A percentile compares a stretch with the other conserved stretches of the same genome.
phyloP scores from a whole-genome alignment of 1,140 invertebrate genomes.

The Drosophila biarmipes region DNA sequence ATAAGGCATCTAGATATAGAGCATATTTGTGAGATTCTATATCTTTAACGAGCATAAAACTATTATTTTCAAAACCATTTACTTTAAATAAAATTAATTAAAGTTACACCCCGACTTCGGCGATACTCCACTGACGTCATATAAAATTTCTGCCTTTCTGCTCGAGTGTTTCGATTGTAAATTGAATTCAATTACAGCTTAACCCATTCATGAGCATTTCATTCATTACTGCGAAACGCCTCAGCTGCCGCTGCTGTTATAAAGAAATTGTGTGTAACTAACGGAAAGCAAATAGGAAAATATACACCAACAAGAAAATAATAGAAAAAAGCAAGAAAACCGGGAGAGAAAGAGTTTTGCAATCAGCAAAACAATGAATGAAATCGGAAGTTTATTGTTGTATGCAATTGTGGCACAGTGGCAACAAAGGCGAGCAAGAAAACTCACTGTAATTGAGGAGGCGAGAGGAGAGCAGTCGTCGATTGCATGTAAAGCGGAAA shows the following conservation, averaged over 20 bases:
- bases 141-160: constrained; percentile 15
- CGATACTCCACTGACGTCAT: constrained; percentile 25
- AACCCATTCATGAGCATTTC: constrained; percentile 49
- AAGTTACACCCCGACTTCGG: not conserved
- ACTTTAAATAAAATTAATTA: not conserved
- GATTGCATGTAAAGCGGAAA: constrained; percentile 63
- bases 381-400: constrained; percentile 77
- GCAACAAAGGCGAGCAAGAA: constrained; percentile 25
- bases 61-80: not conserved
- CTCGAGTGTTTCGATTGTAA: constrained; percentile 46
- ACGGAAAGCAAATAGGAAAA: constrained; percentile 40
- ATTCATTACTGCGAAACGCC: constrained; percentile 45
- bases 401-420: constrained; percentile 44
- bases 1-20: not conserved
- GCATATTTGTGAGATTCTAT: not conserved
- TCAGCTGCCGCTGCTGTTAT: constrained; percentile 13
- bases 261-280: constrained; percentile 56
- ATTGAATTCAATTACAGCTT: constrained; percentile 59
- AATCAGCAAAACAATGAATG: constrained; percentile 67
- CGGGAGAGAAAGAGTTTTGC: constrained; percentile 55
- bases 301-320: constrained; percentile 1
- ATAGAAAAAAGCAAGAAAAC: constrained; percentile 7
- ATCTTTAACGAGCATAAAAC: not conserved
- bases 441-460: constrained; percentile 49
- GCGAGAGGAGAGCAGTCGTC: constrained; percentile 16